These are phyloP conservation scores for Belgica antarctica DNA, from an alignment of 2,888 invertebrate genomes.

Conservation along the genomic window DNA sequence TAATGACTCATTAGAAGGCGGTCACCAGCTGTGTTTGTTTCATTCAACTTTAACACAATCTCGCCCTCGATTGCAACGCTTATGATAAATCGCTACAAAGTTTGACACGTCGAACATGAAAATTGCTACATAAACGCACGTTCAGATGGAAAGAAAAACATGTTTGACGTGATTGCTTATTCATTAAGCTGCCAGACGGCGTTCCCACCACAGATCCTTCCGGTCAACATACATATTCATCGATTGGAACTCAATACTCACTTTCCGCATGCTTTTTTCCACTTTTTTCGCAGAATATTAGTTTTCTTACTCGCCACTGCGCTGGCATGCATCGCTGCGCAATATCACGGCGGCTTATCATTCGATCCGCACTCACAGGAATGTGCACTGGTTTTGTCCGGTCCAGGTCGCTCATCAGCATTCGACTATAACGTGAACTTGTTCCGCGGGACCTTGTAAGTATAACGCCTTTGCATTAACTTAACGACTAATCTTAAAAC, in stretches of 20 bases:
- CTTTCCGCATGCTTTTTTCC: background rate
- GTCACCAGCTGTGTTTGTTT: background rate
- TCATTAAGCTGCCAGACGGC: background rate
- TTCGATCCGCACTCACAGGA: conserved; percentile 57
- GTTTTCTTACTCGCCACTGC: background rate
- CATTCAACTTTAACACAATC: too few species aligned
- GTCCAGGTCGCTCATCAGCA: conserved; percentile 74
- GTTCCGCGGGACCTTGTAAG: conserved; percentile 77
- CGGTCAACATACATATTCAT: background rate
- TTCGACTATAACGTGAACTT: conserved; percentile 84
- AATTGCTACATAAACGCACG: background rate
- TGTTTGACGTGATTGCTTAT: conserved; percentile 16
- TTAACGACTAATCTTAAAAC: background rate
- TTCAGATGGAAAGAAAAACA: background rate
- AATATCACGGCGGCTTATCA: conserved; percentile 18
- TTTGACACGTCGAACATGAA: background rate
- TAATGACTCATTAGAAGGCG: background rate
- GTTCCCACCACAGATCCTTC: conserved; percentile 2
- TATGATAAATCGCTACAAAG: background rate
- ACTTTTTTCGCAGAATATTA: conserved; percentile 31
- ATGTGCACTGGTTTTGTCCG: conserved; percentile 75
- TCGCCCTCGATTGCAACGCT: too few species aligned
- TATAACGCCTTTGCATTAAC: conserved; percentile 49
- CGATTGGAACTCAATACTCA: conserved; percentile 10
- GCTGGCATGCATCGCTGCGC: conserved; percentile 1